Evolutionary conservation across 2,113 vertebrate genomes (phyloP).

Genomic region (Atractosteus spatula): DNA sequence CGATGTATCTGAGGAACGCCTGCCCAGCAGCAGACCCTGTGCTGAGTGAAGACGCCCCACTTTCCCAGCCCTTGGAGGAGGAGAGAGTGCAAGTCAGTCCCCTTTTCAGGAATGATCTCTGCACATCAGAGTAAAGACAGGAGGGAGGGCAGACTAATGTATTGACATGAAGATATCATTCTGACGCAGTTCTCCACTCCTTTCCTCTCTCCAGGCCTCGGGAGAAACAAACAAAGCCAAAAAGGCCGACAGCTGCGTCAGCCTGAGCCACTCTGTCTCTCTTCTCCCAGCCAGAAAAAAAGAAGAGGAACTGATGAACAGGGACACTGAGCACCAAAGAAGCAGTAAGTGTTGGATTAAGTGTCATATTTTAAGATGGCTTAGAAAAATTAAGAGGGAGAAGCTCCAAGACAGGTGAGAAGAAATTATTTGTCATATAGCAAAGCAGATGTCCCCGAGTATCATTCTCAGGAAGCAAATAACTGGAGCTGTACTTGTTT

Average conservation of each 20-base stretch:
- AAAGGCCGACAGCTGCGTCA: conserved; percentile 63
- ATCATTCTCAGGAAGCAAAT: no score
- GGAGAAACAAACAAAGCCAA: conserved; percentile 44
- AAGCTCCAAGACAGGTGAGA: no score
- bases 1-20: not conserved
- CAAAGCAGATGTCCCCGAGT: no score
- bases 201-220: conserved; percentile 12
- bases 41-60: not conserved
- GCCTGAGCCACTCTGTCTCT: conserved; percentile 65
- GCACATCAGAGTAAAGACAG: no score
- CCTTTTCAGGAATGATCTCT: not conserved
- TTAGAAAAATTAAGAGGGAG: no score
- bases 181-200: not conserved
- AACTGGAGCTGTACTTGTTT: no score
- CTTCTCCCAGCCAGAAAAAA: conserved; percentile 63
- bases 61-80: not conserved
- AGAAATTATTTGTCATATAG: no score
- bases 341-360: conserved; percentile 33
- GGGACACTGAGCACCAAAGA: conserved; percentile 44
- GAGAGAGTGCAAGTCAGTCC: not conserved
- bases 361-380: no score
- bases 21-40: not conserved
- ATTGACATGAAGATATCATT: not conserved
- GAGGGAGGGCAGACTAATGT: no score
- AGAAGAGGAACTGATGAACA: conserved; percentile 64